Conservation (phyloP, 1,140 invertebrate species). For the Tribolium castaneum region DNA sequence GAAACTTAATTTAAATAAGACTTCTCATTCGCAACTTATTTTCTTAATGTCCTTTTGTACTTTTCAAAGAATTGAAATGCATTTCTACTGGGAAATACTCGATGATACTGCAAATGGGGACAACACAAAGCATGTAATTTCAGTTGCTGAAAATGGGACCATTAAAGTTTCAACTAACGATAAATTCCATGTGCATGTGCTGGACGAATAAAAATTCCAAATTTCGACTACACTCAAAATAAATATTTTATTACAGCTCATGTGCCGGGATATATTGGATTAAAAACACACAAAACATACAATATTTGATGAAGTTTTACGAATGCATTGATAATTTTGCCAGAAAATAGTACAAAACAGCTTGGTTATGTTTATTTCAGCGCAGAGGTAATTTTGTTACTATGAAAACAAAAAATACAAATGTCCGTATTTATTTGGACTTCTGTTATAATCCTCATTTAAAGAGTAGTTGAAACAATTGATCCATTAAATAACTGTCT, state of each 20-base stretch:
- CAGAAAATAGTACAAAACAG: background rate
- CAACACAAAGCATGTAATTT: slow-evolving; percentile 15
- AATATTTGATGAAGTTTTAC: background rate
- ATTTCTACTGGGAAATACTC: background rate
- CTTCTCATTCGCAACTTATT: background rate
- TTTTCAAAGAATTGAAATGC: background rate
- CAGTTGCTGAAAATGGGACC: background rate
- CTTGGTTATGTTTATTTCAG: no score
- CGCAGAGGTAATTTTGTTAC: no score
- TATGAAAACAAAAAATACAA: no score
- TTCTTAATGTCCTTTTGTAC: background rate
- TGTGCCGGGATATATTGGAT: background rate
- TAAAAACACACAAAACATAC: background rate
- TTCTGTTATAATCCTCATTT: no score
- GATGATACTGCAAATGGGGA: background rate
- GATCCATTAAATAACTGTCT: no score
- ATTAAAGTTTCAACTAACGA: slow-evolving; percentile 9
- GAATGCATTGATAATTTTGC: background rate
- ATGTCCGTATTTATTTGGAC: no score
- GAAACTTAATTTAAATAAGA: background rate
- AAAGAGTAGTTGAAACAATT: no score
- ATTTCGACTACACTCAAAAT: background rate
- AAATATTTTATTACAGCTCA: background rate
- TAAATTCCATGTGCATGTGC: background rate
- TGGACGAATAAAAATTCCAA: background rate